Evolutionary conservation across 2,888 invertebrate species (phyloP).

Genomic region (Lasiommata megera): DNA sequence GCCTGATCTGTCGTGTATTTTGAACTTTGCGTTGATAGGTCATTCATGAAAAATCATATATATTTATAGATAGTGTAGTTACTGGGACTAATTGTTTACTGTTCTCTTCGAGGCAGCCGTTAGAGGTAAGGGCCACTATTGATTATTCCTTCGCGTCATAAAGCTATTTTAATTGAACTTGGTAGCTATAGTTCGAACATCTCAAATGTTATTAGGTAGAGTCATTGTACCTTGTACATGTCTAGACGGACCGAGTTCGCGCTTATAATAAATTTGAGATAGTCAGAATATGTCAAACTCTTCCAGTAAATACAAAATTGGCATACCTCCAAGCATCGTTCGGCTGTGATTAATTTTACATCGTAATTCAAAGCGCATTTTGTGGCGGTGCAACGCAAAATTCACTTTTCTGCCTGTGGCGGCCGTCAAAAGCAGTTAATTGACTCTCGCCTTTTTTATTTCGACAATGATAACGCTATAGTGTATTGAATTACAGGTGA

Average conservation of each 20-base stretch:
- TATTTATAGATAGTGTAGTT: too few relatives aligned
- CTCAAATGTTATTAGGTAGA: background rate
- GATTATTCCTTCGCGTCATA: too few relatives aligned
- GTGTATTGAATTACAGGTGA: too few relatives aligned
- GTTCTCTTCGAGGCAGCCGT: too few relatives aligned
- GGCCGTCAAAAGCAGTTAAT: constrained; percentile 4
- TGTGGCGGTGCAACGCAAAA: constrained; percentile 4
- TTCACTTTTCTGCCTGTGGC: constrained; percentile 4
- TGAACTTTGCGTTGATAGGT: too few relatives aligned
- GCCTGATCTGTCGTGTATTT: too few relatives aligned
- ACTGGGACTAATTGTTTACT: too few relatives aligned
- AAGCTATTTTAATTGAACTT: too few relatives aligned
- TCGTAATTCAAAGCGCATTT: constrained; percentile 11
- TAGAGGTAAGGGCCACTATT: too few relatives aligned
- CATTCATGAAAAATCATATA: too few relatives aligned
- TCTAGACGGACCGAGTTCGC: constrained; percentile 4
- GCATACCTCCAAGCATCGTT: constrained; percentile 10
- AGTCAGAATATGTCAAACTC: constrained; percentile 3
- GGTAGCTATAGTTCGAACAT: background rate
- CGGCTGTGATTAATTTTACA: constrained; percentile 13
- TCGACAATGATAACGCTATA: background rate
- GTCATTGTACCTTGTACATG: constrained; percentile 3
- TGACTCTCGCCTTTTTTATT: background rate
- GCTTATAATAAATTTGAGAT: background rate
- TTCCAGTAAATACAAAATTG: constrained; percentile 11